Conservation (phyloP, 2,888 invertebrate species). For the Lasioglossum malachurum region DNA sequence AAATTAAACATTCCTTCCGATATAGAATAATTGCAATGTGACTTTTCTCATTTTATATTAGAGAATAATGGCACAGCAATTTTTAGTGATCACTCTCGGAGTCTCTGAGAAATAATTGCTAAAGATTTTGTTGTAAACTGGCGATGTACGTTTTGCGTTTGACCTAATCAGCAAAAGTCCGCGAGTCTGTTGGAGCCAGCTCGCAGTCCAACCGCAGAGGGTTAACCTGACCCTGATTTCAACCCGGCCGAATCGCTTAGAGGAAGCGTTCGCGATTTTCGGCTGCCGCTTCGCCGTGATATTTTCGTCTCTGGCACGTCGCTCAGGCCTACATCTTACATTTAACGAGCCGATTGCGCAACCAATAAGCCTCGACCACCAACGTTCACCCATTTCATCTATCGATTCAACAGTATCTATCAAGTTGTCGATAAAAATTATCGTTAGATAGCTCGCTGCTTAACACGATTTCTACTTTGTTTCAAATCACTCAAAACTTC, state of each 20-base stretch:
- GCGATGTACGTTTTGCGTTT: too few species aligned
- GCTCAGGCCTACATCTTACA: slow-evolving; percentile 81
- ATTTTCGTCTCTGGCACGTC: slow-evolving; percentile 83
- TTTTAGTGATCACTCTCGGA: too few species aligned
- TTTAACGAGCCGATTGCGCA: slow-evolving; percentile 63
- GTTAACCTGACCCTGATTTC: slow-evolving; percentile 43
- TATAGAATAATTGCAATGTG: too few species aligned
- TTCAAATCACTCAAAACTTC: background rate
- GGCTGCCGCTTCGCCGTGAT: slow-evolving; percentile 62
- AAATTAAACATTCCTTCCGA: too few species aligned
- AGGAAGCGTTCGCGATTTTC: slow-evolving; percentile 51
- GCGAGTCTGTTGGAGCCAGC: background rate
- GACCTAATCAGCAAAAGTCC: too few species aligned
- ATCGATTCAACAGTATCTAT: background rate
- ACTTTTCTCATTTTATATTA: too few species aligned
- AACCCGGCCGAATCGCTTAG: slow-evolving; percentile 7
- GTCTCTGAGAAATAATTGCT: too few species aligned
- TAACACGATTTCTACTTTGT: background rate
- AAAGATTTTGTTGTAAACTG: too few species aligned
- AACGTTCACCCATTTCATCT: background rate
- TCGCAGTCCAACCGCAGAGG: background rate
- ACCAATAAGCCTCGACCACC: slow-evolving; percentile 43
- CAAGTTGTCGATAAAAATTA: background rate
- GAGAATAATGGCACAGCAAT: too few species aligned
- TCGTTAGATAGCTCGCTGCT: background rate